These are phyloP conservation scores for Leptothorax acervorum DNA, from an alignment of 2,888 invertebrate species.

Conservation along the genomic window DNA sequence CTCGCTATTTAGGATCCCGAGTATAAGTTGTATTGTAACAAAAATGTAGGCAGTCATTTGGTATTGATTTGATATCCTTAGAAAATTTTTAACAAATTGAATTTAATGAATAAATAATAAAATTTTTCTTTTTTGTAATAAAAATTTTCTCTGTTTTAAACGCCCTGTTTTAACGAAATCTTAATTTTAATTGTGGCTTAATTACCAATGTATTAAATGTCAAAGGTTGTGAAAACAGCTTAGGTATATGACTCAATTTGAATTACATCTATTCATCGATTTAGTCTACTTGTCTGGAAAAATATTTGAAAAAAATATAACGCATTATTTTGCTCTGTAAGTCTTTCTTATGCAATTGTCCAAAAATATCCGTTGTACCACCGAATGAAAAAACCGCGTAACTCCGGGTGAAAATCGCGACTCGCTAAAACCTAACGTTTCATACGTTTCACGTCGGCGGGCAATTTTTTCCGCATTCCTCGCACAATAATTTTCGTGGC, in stretches of 20 bases:
- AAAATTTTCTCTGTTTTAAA: neutral
- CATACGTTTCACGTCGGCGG: constrained; percentile 4
- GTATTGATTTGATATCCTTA: neutral
- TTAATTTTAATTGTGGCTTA: neutral
- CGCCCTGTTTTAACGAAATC: neutral
- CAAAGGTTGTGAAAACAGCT: neutral
- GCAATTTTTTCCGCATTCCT: constrained; percentile 42
- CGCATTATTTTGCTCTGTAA: neutral
- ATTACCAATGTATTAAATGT: neutral
- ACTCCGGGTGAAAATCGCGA: constrained; percentile 14
- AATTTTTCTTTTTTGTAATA: neutral
- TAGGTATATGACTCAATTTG: neutral
- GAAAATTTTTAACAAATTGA: neutral
- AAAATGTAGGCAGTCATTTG: neutral
- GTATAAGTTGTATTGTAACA: neutral
- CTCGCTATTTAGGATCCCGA: neutral
- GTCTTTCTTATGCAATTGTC: constrained; percentile 1
- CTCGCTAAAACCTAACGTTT: constrained; percentile 34
- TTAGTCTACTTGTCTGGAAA: neutral
- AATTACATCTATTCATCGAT: neutral
- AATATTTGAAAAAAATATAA: neutral
- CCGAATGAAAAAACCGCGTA: constrained; percentile 4
- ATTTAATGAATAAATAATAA: neutral
- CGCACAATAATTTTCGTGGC: constrained; percentile 42
- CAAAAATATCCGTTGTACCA: neutral